These are phyloP conservation scores for Perognathus longimembris DNA, from an alignment of 2,113 vertebrate species.

Conservation along the genomic window DNA sequence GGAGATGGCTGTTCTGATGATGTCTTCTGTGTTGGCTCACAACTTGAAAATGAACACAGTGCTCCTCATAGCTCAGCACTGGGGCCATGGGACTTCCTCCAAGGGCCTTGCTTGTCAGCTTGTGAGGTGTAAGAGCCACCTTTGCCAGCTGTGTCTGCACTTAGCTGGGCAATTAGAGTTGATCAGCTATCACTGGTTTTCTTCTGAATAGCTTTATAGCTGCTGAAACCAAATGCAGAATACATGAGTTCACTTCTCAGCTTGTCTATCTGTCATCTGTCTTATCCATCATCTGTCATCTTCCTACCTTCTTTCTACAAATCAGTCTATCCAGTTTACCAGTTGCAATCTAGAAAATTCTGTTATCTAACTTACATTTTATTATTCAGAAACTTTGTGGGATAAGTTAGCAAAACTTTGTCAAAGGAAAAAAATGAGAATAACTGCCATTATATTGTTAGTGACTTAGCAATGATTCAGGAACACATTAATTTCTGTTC, in stretches of 20 bases:
- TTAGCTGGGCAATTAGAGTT: background rate
- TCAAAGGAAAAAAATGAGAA: constrained; percentile 34
- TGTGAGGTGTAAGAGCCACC: background rate
- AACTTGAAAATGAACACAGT: background rate
- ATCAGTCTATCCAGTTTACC: background rate
- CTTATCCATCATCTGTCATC: background rate
- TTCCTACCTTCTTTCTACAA: background rate
- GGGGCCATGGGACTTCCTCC: background rate
- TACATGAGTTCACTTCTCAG: background rate
- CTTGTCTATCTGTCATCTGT: background rate
- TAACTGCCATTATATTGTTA: background rate
- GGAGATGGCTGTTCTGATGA: background rate
- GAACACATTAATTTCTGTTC: constrained; percentile 14
- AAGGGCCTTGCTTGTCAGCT: background rate
- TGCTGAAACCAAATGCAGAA: background rate
- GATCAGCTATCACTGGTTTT: background rate
- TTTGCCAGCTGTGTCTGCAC: background rate
- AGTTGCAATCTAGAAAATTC: constrained; percentile 4
- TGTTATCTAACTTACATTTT: constrained; percentile 18
- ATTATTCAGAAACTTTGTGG: constrained; percentile 21
- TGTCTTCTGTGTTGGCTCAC: background rate
- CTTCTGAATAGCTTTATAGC: constrained; percentile 16
- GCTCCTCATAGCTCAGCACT: background rate
- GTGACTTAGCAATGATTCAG: background rate
- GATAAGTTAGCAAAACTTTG: constrained; percentile 16